These are phyloP conservation scores for human (Homo sapiens) DNA, from an alignment of 2,113 vertebrate species.

Conservation along the genomic window GRCh38 chr15:63932501-63933000, in stretches of 20 bases:
- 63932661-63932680: neutral
- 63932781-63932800: neutral
- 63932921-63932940: neutral
- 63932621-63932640: neutral
- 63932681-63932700: neutral
- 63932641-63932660: neutral
- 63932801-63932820: conserved; percentile 9
- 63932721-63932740: neutral
- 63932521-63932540: neutral
- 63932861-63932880: neutral
- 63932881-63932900: neutral
- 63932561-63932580: neutral
- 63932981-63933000: neutral
- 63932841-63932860: neutral
- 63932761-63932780: neutral
- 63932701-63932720: neutral
- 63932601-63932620: neutral
- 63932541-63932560: no score
- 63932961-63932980: neutral
- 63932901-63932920: neutral
- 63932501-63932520: neutral
- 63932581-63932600: neutral
- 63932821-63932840: neutral
- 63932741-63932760: neutral
- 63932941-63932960: neutral